These are phyloP conservation scores for Meteorus cinctellus DNA, from an alignment of 2,888 invertebrate species.

Conservation along the genomic window DNA sequence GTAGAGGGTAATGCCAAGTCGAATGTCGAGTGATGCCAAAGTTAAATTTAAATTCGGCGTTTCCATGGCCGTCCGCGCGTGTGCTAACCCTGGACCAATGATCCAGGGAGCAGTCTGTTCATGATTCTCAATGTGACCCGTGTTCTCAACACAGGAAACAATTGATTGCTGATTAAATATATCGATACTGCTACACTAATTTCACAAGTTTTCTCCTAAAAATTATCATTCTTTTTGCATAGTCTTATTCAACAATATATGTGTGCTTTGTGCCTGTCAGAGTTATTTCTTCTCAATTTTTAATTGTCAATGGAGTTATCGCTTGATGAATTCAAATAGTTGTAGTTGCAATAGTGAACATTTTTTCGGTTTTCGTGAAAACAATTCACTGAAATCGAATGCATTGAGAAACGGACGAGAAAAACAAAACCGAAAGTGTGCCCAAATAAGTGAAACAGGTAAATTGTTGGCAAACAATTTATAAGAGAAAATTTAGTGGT, in stretches of 20 bases:
- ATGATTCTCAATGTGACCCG: slow-evolving; percentile 67
- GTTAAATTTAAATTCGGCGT: slow-evolving; percentile 72
- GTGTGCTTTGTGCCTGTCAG: background rate
- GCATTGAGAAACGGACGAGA: background rate
- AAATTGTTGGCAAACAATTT: background rate
- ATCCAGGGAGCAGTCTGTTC: slow-evolving; percentile 70
- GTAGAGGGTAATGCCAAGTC: slow-evolving; percentile 55
- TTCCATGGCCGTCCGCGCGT: slow-evolving; percentile 62
- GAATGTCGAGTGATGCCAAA: slow-evolving; percentile 72
- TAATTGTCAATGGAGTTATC: background rate
- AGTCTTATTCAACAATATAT: background rate
- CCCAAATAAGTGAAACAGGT: background rate
- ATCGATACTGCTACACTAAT: background rate
- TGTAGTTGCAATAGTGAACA: background rate
- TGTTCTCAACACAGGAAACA: slow-evolving; percentile 42
- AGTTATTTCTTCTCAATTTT: background rate
- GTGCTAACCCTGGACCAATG: slow-evolving; percentile 70
- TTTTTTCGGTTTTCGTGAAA: background rate
- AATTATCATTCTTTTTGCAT: background rate
- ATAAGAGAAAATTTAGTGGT: background rate
- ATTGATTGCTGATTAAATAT: slow-evolving; percentile 1
- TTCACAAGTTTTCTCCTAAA: background rate
- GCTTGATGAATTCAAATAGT: background rate
- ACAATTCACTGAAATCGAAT: background rate
- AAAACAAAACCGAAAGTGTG: background rate